Conservation (phyloP, 2,797 vertebrate genomes). For the Chiroxiphia lanceolata region DNA sequence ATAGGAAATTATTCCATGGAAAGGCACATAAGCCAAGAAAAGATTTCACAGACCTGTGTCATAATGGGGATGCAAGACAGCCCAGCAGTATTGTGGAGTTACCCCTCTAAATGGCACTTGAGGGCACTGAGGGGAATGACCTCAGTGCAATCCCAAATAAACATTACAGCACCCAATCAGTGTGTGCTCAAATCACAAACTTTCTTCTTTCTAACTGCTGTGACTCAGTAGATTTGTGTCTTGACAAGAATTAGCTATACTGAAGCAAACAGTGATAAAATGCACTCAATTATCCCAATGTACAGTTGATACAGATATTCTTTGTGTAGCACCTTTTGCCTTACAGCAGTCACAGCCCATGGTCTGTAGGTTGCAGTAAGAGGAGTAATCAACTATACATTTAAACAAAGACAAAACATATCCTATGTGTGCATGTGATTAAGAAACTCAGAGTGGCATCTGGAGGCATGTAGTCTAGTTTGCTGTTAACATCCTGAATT, state of each 20-base stretch:
- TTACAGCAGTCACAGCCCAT: rapidly evolving
- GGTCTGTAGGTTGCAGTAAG: not conserved
- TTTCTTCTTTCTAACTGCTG: not conserved
- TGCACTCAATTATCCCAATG: not conserved
- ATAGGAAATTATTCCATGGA: not conserved
- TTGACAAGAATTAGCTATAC: not conserved
- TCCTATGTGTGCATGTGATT: not conserved
- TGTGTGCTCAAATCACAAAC: not conserved
- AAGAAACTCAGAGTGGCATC: not conserved
- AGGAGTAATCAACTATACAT: not conserved
- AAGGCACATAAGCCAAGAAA: not conserved
- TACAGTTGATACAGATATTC: not conserved
- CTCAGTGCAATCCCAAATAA: not conserved
- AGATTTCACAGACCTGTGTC: not conserved
- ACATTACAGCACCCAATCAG: not conserved
- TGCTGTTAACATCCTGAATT: not conserved
- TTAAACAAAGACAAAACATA: not conserved
- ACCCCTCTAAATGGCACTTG: not conserved
- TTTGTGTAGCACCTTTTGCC: not conserved
- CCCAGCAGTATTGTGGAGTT: not conserved
- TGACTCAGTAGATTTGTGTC: not conserved
- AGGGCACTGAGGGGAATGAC: not conserved
- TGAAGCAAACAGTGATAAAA: not conserved
- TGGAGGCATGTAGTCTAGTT: not conserved
- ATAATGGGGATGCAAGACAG: not conserved